Base-by-base conservation (phyloP, 1,140 invertebrate genomes). In the Octopus bimaculoides region DNA sequence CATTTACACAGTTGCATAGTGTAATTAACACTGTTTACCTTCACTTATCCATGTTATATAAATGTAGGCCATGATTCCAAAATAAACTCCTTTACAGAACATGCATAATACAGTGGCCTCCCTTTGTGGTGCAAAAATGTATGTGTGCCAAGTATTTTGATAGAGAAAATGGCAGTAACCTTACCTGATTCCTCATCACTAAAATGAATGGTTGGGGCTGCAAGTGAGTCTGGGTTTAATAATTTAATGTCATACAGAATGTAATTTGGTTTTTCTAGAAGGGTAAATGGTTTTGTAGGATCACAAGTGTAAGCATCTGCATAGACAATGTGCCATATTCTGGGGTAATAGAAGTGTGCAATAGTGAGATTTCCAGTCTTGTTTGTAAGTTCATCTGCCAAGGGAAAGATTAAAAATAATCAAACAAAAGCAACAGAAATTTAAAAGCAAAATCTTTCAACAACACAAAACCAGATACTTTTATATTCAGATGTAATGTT, bases 191-290 rank as follows among this genome's bases (percentile, higher is more conserved):
- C 55, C 10, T 77, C 76, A 77, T 54, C 76, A 74, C 88, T 86
- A 75, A 88, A 89, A 81, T 89, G 88, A 83, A 88, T 86, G 17
- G 85, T 85, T 4, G 88, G 86, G 79, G 87, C 88, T 20, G 85
- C 86, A 6, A 88, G 77, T 5, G 84, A 83, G 79, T 89, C 88
- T 55, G 88, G 87, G 74, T 88, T 89, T 2, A 87, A 79, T 54
- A 89, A 76, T 10, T 86, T 78, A 75, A 89, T 83, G n/a, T 83
- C 80, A 78, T 86, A 89, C 52, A 85, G 80, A 8, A 89, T 82
- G 55, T 74, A 82, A 78, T 82, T 81, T n/a, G 77, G 56, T 10
- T 80, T 66, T 56, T 79, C 56, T 75, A 82, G 78, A 20, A 77
- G 78, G 0, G 80, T 71, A 8, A 79, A 26, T 4, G 75, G 74